Evolutionary conservation across 2,888 invertebrate genomes (phyloP), one percentile per base, ranked within the genome.

Genomic region (Meta bourneti): DNA sequence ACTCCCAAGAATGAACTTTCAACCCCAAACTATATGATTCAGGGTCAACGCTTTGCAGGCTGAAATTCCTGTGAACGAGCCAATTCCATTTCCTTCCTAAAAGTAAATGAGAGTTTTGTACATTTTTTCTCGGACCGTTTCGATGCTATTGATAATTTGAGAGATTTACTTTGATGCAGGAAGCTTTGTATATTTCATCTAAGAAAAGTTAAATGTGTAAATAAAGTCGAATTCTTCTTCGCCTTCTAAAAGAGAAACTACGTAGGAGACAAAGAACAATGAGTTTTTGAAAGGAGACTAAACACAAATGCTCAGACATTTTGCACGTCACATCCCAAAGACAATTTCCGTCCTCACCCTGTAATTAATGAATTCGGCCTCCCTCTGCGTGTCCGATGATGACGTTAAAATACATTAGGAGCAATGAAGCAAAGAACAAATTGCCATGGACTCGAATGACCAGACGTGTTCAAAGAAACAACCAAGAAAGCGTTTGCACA

Each of bases 281-380:
- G 77, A 51, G 51, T 34, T 61, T 16, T 61, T 16, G 54, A 79
- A 79, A 54, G 20, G 16, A 61, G 61, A 79, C 16, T 79, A 34
- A 34, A 34, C 34, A 34, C 34, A 34, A 34, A 54, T 34, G 61
- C 34, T 61, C 9, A 49, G 61, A 20, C 54, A 7, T 79, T 61
- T 34, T 20, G 54, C 19, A 61, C 79, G 79, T 79, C 79, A 79
- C 61, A 79, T 79, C 79, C 79, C 61, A 34, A 79, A 79, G 54
- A 79, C 34, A 48, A 79, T 52, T 79, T 79, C 79, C 79, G 79
- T 61, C 54, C 61, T 54, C 54, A 7, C 61, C 34, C 54, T 61
- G 79, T 54, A 54, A 61, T 79, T 34, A 79, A 79, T 79, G 54
- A 61, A 79, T 79, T 79, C 34, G 79, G 54, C 61, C 20, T 79